Evolutionary conservation across 2,113 vertebrate genomes (phyloP), one percentile per base, ranked within the genome.

Genomic region (Meleagris gallopavo): DNA sequence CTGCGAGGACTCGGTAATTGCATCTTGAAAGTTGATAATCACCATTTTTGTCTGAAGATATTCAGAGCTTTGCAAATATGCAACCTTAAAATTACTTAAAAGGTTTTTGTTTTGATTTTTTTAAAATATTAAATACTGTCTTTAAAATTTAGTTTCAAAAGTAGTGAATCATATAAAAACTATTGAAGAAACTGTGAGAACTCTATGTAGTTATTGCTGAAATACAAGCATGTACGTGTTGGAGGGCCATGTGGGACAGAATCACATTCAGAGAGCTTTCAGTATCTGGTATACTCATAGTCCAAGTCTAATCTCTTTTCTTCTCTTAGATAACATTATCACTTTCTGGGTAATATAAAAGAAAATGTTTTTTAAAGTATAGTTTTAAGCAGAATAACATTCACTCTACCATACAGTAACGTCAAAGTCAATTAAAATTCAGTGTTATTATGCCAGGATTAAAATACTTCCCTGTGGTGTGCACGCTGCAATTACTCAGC

Each of bases 381-480:
- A 67, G 25, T 13, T 75, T 48, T 81, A 86, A 90, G 41, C 38
- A 83, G 50, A 86, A 21, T 64, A 83, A 41, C 30, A 32, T n/a
- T 89, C 0, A 7, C 62, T 94, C 85, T 74, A 65, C 38, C 40
- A 24, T 55, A 64, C 45, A 40, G 18, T 54, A 62, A 55, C 2
- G 0, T 60, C 64, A 45, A 93, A 90, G 38, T 80, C 16, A 71
- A 83, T 93, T 90, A 96, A 84, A 90, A 90, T 55, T 81, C 34
- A 61, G 3, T 27, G 58, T 88, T 71, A n/a, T 79, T 85, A 22
- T 69, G 55, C 20, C 0, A 2, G 8, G 86, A 43, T 72, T 77
- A 43, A 89, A 91, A 74, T 22, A 18, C n/a, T 58, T 58, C 55
- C 55, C 55, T n/a, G 13, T 58, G 55, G 32, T n/a, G 30, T 32